Base-by-base conservation (phyloP, 2,113 vertebrate genomes). In the Triplophysa rosa region DNA sequence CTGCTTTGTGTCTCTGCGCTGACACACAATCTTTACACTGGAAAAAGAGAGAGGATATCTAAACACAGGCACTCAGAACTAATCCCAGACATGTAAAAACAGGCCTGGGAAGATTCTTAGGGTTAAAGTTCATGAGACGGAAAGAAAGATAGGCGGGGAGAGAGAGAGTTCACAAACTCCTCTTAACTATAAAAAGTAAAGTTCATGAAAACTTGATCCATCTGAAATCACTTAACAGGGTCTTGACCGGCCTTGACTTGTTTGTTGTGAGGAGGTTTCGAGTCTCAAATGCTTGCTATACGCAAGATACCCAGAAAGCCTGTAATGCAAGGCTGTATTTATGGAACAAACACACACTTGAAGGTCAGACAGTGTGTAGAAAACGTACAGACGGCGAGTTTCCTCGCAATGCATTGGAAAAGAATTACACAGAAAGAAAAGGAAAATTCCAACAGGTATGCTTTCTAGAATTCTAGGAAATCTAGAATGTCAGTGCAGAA, bases 71-170 rank as follows among this genome's bases (percentile, higher is more conserved):
- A 21, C 14, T 62, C 19, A 37, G 63, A 63, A 63, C 40, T 62
- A 56, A 54, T 24, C 58, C 29, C 23, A 71, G 67, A 45, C 13
- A 69, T 64, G 58, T 81, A 81, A 77, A 67, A 59, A 80, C 37
- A 65, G 3, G 69, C 19, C 37, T 54, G 63, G 59, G 19, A 67
- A 52, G 19, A 80, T 72, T 72, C 12, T 21, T 16, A 56, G 24
- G 26, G 71, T 29, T 24, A 56, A 47, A 33, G 79, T 29, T 24
- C 49, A 45, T 72, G 62, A 67, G 56, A 45, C 54, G 42, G 61
- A 54, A 24, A 19, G 47, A 29, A 47, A 45, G 47, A 23, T 17
- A 33, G 16, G 37, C 61, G 64, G 59, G 24, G 29, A 64, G 61
- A 33, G 37, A 33, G 13, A n/a, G 1, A 7, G 21, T 71, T 47